A percentile compares a stretch with the other conserved stretches of the same genome.
Conservation (phyloP, 2,888 invertebrate species). For the Penaeus monodon region DNA sequence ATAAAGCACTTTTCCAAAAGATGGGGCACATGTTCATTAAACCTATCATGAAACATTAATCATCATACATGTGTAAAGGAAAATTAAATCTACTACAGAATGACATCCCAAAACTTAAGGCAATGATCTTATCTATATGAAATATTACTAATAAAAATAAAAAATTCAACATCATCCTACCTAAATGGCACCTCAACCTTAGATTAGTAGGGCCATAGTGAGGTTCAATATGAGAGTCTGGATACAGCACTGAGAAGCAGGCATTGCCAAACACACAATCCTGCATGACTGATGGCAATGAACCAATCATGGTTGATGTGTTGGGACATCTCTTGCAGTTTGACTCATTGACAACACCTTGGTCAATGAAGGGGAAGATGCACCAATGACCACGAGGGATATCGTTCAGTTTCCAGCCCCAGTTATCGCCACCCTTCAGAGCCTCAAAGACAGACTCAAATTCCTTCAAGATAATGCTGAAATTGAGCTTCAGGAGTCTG, state of each 20-base stretch:
- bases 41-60: too few species aligned
- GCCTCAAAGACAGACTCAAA: slow-evolving; percentile 38
- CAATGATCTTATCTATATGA: too few species aligned
- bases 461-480: slow-evolving; percentile 34
- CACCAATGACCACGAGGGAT: slow-evolving; percentile 55
- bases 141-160: not conserved
- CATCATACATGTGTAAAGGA: too few species aligned
- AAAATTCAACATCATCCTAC: slow-evolving; percentile 8
- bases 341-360: slow-evolving; percentile 27
- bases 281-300: slow-evolving; percentile 51
- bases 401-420: slow-evolving; percentile 55
- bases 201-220: slow-evolving; percentile 54
- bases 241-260: slow-evolving; percentile 50
- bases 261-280: slow-evolving; percentile 60
- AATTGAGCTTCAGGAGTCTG: slow-evolving; percentile 42
- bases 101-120: too few species aligned
- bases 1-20: too few species aligned
- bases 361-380: slow-evolving; percentile 55
- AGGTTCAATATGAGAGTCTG: slow-evolving; percentile 48
- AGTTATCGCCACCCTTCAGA: slow-evolving; percentile 28
- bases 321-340: slow-evolving; percentile 48
- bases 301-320: slow-evolving; percentile 30
- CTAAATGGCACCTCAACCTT: slow-evolving; percentile 52
- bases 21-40: too few species aligned
- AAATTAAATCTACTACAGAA: too few species aligned